Base-by-base conservation (phyloP, 2,113 vertebrate species). In the Conger conger region DNA sequence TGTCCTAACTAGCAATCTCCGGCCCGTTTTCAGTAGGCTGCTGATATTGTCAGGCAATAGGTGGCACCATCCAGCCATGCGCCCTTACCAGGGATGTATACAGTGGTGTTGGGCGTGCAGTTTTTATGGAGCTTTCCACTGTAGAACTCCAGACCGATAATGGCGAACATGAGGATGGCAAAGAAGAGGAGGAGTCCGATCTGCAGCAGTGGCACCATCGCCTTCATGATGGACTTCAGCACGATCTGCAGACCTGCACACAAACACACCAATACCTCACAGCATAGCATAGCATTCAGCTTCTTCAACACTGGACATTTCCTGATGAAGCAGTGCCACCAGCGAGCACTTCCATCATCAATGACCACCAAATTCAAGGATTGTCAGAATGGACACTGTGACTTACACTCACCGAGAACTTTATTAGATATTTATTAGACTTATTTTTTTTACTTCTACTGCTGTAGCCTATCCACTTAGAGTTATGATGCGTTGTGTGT, bases 171-270 rank as follows among this genome's bases (percentile, higher is more conserved):
- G 86, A 99, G 96, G 91, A 99, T 99, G 13, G 98, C 98, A 20
- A 99, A 99, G 91, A 99, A 99, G 80, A 99, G 97, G 85, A 99
- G 94, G 88, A 99, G 94, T 82, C 98, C 98, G 0, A 99, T 99
- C 95, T 99, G 98, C 82, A 99, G 97, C 60, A 99, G 96, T 80
- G 98, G 98, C 81, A 99, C 97, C 98, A 99, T 99, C 84, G 98
- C 98, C 95, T 99, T 99, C 97, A 99, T 99, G 89, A 99, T 99
- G 85, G 98, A 99, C 93, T 99, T 99, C 90, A 99, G 86, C 80
- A 99, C 98, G 4, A 99, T 99, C 95, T 99, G 98, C 83, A 99
- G 93, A 93, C 98, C 98, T 99, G 83, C 86, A 33, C 42, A 84
- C 60, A 88, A 40, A 89, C 35, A 81, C 5, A 85, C 23, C 84